These are phyloP conservation scores for Anoplophora glabripennis DNA, from an alignment of 1,140 invertebrate species.

Conservation along the genomic window DNA sequence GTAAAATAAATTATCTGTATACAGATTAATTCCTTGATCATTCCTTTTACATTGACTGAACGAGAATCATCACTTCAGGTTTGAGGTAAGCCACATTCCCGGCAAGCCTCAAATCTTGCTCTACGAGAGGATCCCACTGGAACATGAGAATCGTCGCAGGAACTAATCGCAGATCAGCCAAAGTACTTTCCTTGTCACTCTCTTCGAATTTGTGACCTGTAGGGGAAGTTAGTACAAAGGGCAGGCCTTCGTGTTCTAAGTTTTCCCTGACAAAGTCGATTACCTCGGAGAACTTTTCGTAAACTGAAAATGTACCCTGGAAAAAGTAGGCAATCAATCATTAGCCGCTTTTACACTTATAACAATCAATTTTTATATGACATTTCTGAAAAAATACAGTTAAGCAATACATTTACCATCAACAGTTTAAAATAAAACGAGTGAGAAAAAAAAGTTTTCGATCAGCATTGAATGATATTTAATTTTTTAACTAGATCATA, in stretches of 20 bases:
- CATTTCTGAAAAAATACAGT: too few species aligned
- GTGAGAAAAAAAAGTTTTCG: too few species aligned
- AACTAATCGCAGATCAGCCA: constrained; percentile 69
- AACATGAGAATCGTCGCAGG: constrained; percentile 74
- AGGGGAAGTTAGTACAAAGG: constrained; percentile 63
- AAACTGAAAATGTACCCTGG: constrained; percentile 79
- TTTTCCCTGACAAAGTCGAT: constrained; percentile 72
- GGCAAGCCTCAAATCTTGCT: constrained; percentile 53
- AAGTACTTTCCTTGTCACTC: constrained; percentile 61
- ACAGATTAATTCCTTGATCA: too few species aligned
- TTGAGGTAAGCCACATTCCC: constrained; percentile 64
- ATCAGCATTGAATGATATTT: too few species aligned
- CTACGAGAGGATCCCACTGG: constrained; percentile 54
- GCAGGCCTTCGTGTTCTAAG: constrained; percentile 60
- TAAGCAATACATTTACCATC: too few species aligned
- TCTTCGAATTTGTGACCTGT: constrained; percentile 63
- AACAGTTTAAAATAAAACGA: too few species aligned
- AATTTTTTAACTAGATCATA: too few species aligned
- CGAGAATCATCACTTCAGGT: constrained; percentile 68
- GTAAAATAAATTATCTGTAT: too few species aligned
- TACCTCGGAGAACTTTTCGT: constrained; percentile 69
- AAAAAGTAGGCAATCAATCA: constrained; percentile 4
- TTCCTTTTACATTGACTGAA: constrained; percentile 54
- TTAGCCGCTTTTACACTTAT: too few species aligned
- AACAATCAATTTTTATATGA: too few species aligned